Base-by-base conservation (phyloP, 2,797 vertebrate genomes). In the Peromyscus attwateri region DNA sequence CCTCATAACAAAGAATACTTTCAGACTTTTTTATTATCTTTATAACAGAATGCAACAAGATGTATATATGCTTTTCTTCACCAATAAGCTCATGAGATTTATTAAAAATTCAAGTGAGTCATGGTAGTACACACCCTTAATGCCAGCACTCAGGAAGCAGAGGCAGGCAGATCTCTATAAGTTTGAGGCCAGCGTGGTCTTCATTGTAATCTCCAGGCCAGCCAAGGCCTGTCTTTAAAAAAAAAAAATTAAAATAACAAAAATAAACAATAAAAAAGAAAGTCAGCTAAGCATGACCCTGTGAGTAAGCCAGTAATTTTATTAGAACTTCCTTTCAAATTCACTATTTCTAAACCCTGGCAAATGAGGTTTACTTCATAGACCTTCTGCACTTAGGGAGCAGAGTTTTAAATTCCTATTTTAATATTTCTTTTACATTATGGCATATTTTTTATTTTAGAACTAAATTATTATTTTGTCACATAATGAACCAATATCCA, bases 71-170 rank as follows among this genome's bases (percentile, higher is more conserved):
- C 27, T 46, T 82, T 77, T 64, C 37, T 37, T 87, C 3, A 49
- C 34, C 75, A 85, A 89, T 92, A 79, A 90, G 17, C 21, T 89
- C 7, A 81, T 70, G 23, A 89, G 7, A 79, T 79, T 94, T 87
- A 66, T 49, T 85, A 68, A 77, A 92, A 70, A 70, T 46, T 85
- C 75, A 60, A 57, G 6, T 12, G 6, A 60, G 3, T 55, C 11
- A 27, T 16, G 55, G 31, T 60, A 13, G n/a, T 40, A 82, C 8
- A 17, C 0, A 40, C n/a, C 25, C 29, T 29, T 29, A 82, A 82
- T 62, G 57, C 7, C 14, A 60, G 55, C 3, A 16, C 23, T 40
- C 13, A 29, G n/a, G 7, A 40, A 57, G 21, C 80, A 62, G 13
- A 82, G 37, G 14, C 25, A 40, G 37, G n/a, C 2, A 19, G 55